Base-by-base conservation (phyloP, 2,113 vertebrate species). In the Corythornis madagascariensis region DNA sequence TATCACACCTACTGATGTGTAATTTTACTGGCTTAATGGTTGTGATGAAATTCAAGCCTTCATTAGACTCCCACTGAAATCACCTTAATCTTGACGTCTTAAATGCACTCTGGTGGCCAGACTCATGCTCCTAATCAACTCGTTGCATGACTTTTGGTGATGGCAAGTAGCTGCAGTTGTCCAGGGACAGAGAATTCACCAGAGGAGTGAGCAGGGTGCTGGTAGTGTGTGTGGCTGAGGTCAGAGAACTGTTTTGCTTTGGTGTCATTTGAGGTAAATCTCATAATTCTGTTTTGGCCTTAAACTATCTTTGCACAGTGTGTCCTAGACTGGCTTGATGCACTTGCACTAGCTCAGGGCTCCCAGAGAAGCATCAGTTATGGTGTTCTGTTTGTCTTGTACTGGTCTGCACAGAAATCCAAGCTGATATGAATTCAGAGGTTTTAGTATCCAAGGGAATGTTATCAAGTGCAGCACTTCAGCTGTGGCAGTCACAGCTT, bases 211-310 rank as follows among this genome's bases (percentile, higher is more conserved):
- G 2, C 9, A 6, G 10, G 4, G 11, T 31, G 20, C 20, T 53
- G 33, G 60, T 17, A 31, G 22, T 0, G 0, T 5, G 6, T 2
- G 0, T 0, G 3, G 15, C 43, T 33, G 38, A 76, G 22, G 8
- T 56, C 47, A 82, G 14, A 19, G 0, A 2, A 25, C 17, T 77
- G 35, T 66, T 48, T 17, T 18, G 16, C 8, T 8, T 53, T 24
- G 14, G 2, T 25, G 10, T 53, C 65, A 61, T 47, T 65, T 60
- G 26, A 56, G 45, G 19, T 7, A 50, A 75, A 50, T n/a, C 13
- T 72, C 17, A 19, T 10, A 56, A 9, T 60, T 45, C 25, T 38
- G 3, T 15, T 80, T 69, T 83, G 19, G 18, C 15, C 28, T 65
- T 55, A 16, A 61, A 17, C 10, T 52, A 7, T 22, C 16, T 48